Percentiles rank a stretch among this genome's conserved stretches.
Evolutionary conservation across 2,888 invertebrate genomes (phyloP).

Genomic region (Drosophila pseudotakahashii): DNA sequence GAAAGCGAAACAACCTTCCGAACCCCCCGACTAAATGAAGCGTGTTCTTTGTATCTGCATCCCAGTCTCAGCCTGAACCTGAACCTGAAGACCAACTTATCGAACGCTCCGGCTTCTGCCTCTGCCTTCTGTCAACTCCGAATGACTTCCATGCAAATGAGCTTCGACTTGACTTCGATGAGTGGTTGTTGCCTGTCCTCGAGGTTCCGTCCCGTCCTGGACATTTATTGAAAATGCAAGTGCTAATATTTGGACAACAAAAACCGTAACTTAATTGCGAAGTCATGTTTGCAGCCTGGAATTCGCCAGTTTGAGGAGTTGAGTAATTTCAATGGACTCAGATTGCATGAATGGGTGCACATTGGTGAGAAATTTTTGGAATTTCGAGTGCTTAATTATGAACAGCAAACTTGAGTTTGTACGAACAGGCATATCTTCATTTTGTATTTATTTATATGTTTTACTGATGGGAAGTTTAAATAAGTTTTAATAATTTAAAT

Average conservation of each 20-base stretch:
- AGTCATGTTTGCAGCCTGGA: conserved; percentile 37
- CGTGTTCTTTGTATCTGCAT: conserved; percentile 48
- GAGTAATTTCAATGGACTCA: neutral
- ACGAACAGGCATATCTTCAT: too few relatives aligned
- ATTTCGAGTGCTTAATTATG: conserved; percentile 1
- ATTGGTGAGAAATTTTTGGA: neutral
- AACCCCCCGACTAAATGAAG: conserved; percentile 61
- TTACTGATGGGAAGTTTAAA: neutral
- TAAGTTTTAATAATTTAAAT: neutral
- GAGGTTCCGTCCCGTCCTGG: conserved; percentile 4
- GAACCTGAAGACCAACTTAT: conserved; percentile 57
- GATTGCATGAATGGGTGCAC: conserved; percentile 3
- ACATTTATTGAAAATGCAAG: conserved; percentile 73
- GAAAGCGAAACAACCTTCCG: conserved; percentile 1
- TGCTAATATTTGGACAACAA: conserved; percentile 72
- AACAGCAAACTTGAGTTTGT: neutral
- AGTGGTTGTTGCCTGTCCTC: conserved; percentile 22
- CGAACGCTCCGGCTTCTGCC: conserved; percentile 33
- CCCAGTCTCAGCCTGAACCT: conserved; percentile 19
- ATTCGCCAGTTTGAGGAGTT: neutral
- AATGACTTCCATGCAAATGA: conserved; percentile 63
- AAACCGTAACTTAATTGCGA: conserved; percentile 73
- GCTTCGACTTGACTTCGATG: conserved; percentile 44
- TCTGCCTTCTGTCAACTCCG: conserved; percentile 37
- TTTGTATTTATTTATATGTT: neutral